Evolutionary conservation across 2,797 vertebrate genomes (phyloP), one percentile per base, ranked within the genome.

Genomic region (Odontamblyopus rebecca): DNA sequence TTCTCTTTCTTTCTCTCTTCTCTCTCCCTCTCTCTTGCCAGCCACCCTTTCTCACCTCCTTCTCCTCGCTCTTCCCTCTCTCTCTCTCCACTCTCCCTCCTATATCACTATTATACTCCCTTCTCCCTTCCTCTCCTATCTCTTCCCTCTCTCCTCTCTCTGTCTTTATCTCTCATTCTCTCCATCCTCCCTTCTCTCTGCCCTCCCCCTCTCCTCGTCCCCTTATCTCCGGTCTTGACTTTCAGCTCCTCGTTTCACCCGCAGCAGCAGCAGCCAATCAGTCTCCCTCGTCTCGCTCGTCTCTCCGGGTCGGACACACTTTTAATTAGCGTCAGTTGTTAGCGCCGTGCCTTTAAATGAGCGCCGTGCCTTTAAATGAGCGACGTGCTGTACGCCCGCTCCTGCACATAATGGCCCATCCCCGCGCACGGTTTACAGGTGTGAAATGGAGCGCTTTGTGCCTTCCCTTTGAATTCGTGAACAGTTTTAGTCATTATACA

Each of bases 301-400:
- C 72, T 81, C 57, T 78, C 73, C 15, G 15, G n/a, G 53, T 4
- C 62, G 82, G 81, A 82, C 75, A 41, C 64, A 12, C 44, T 74
- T 85, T 85, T 86, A 84, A 89, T 89, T 83, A 83, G 77, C 73
- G 84, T 67, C 73, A 68, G 79, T 85, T 87, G 85, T 86, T 69
- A 72, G 71, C 79, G 67, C 78, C 70, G 53, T 38, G 56, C 32
- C 57, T 30, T 59, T 70, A 44, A 56, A 56, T 48, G 62, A 67
- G 15, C 8, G 26, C 32, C 48, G 48, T 53, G 65, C 65, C 54
- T 53, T 53, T 70, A 44, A 56, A 56, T 48, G 62, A 67, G 15
- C 8, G 26, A 54, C 48, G 48, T 53, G 65, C 65, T 67, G 32
- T 53, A 53, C 32, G 32, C 32, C 7, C 5, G 4, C 3, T 2